These are phyloP conservation scores for Clanis bilineata DNA, from an alignment of 2,888 invertebrate genomes.

Conservation along the genomic window DNA sequence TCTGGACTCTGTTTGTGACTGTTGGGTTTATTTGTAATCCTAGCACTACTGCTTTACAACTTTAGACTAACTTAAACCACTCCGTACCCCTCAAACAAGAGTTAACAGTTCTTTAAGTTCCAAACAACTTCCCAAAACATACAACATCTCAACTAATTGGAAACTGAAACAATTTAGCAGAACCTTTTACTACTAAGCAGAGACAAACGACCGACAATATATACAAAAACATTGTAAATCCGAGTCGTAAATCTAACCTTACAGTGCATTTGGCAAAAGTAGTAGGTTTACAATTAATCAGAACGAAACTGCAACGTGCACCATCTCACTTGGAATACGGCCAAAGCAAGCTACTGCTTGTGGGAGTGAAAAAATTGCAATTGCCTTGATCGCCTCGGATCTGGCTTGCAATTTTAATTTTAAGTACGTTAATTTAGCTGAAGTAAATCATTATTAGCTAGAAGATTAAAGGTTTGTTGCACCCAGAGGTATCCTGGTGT, in stretches of 20 bases:
- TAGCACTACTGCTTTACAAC: too few relatives aligned
- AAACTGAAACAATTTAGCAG: neutral
- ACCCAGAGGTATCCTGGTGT: neutral
- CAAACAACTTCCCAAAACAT: too few relatives aligned
- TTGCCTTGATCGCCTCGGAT: neutral
- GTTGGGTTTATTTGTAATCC: too few relatives aligned
- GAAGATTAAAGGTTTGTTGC: neutral
- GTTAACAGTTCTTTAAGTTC: too few relatives aligned
- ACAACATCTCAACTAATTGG: neutral
- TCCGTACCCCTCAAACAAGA: neutral
- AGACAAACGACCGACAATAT: slow-evolving; percentile 43
- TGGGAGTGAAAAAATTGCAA: slow-evolving; percentile 8
- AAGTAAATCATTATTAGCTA: neutral
- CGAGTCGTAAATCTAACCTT: slow-evolving; percentile 50
- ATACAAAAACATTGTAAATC: slow-evolving; percentile 47
- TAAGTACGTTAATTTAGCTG: neutral
- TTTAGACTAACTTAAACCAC: neutral
- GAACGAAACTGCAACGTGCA: slow-evolving; percentile 50
- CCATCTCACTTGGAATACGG: slow-evolving; percentile 50
- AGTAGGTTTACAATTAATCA: slow-evolving; percentile 64
- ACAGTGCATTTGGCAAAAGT: slow-evolving; percentile 69
- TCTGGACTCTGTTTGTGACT: too few relatives aligned
- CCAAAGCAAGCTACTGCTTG: slow-evolving; percentile 44
- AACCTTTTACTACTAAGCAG: slow-evolving; percentile 17
- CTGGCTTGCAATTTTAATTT: neutral